These are phyloP conservation scores for Chrosomus eos DNA, from an alignment of 2,797 vertebrate species.

Conservation along the genomic window DNA sequence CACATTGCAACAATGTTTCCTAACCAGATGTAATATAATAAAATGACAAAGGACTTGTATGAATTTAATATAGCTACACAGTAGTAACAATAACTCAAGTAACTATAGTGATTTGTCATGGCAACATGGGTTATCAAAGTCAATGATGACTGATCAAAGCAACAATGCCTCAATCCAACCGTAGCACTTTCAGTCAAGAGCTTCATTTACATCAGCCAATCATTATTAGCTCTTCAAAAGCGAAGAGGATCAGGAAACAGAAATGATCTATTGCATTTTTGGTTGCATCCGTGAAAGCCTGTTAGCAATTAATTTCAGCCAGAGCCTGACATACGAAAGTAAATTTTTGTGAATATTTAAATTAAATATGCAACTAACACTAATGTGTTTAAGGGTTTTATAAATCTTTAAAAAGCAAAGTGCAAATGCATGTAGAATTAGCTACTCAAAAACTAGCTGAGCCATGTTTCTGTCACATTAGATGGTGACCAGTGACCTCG, in stretches of 20 bases:
- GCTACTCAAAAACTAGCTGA: slow-evolving; percentile 24
- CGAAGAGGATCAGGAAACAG: slow-evolving; percentile 36
- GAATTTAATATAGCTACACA: not conserved
- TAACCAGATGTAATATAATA: not conserved
- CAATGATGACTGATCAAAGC: slow-evolving; percentile 19
- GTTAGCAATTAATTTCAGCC: slow-evolving; percentile 36
- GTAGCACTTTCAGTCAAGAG: slow-evolving; percentile 1
- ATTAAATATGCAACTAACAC: not conserved
- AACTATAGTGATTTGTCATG: not conserved
- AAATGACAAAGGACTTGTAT: not conserved
- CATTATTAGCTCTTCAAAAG: slow-evolving; percentile 30
- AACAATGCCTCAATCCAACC: not conserved
- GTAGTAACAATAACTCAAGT: not conserved
- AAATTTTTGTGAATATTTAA: not conserved
- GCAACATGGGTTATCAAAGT: not conserved
- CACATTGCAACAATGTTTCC: not conserved
- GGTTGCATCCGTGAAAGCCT: slow-evolving; percentile 21
- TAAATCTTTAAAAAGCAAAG: not conserved
- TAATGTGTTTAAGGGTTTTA: not conserved
- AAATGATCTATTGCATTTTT: slow-evolving; percentile 27
- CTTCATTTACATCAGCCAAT: slow-evolving; percentile 19
- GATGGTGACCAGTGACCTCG: slow-evolving; percentile 37
- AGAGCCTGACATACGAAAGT: not conserved
- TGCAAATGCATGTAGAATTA: slow-evolving; percentile 10
- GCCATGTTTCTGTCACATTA: slow-evolving; percentile 42